These are phyloP conservation scores for Madoqua kirkii DNA, from an alignment of 2,113 vertebrate genomes.

Conservation along the genomic window DNA sequence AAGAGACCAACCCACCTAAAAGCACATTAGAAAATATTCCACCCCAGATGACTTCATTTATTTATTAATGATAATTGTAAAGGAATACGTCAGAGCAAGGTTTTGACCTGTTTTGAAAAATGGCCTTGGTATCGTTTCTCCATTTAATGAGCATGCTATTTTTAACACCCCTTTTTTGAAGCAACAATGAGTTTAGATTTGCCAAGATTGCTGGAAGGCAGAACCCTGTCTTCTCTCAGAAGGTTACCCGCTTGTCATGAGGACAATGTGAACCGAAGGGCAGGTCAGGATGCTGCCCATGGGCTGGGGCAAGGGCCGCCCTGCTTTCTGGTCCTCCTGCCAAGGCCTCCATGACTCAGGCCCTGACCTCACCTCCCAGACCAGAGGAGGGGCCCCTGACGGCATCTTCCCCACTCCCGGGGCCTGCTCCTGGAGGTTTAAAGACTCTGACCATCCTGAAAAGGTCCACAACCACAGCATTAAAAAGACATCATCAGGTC, in stretches of 20 bases:
- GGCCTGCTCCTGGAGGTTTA: neutral
- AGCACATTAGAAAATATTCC: neutral
- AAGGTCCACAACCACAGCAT: neutral
- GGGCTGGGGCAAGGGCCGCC: neutral
- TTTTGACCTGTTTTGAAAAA: neutral
- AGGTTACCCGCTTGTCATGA: neutral
- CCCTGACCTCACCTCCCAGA: constrained; percentile 24
- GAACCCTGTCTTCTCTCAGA: neutral
- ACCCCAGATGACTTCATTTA: neutral
- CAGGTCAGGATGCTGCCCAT: neutral
- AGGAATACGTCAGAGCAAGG: neutral
- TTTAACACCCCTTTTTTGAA: neutral
- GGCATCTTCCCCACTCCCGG: neutral
- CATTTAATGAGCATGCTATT: neutral
- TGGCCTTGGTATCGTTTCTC: neutral
- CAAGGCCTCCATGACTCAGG: neutral
- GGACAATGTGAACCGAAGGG: neutral
- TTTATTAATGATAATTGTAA: neutral
- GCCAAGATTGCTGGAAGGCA: neutral
- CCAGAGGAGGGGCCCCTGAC: neutral
- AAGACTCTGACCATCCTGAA: neutral
- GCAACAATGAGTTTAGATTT: neutral
- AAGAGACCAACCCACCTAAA: neutral
- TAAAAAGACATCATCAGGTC: neutral
- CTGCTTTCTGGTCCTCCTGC: neutral